Percentiles rank a stretch among this genome's conserved stretches.
Conservation (phyloP, 2,797 vertebrate genomes). For the Sciurus vulgaris region DNA sequence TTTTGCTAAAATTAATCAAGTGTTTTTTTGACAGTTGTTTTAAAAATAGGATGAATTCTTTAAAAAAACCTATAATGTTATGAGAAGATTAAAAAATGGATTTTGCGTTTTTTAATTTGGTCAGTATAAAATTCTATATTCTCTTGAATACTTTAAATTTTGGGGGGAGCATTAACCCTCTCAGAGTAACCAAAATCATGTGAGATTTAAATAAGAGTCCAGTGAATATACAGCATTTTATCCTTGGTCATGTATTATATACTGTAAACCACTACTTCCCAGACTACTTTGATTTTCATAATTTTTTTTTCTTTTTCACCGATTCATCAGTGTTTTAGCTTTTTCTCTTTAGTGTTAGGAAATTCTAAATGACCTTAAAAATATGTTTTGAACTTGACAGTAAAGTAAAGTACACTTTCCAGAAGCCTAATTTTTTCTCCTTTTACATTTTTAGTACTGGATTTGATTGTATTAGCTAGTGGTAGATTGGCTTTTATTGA, state of each 20-base stretch:
- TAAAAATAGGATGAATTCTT: conserved; percentile 39
- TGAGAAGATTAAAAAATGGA: conserved; percentile 11
- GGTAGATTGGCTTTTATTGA: neutral
- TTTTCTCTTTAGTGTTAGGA: conserved; percentile 13
- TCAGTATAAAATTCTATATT: neutral
- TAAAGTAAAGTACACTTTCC: neutral
- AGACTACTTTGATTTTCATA: neutral
- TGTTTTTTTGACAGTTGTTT: neutral
- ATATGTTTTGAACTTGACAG: conserved; percentile 17
- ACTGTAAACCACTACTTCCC: neutral
- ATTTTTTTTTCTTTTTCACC: neutral
- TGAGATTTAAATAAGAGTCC: neutral
- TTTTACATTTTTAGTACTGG: neutral
- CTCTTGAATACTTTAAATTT: neutral
- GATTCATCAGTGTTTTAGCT: conserved; percentile 12
- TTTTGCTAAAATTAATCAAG: conserved; percentile 14
- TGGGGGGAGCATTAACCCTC: neutral
- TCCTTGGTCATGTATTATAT: accelerated
- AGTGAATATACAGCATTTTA: neutral
- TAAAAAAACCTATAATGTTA: neutral
- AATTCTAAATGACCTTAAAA: neutral
- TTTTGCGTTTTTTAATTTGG: conserved; percentile 43
- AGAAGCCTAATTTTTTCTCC: neutral
- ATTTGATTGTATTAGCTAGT: conserved; percentile 48
- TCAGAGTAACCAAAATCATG: conserved; percentile 26